Conservation (phyloP, 2,888 invertebrate species). For the Meta bourneti region DNA sequence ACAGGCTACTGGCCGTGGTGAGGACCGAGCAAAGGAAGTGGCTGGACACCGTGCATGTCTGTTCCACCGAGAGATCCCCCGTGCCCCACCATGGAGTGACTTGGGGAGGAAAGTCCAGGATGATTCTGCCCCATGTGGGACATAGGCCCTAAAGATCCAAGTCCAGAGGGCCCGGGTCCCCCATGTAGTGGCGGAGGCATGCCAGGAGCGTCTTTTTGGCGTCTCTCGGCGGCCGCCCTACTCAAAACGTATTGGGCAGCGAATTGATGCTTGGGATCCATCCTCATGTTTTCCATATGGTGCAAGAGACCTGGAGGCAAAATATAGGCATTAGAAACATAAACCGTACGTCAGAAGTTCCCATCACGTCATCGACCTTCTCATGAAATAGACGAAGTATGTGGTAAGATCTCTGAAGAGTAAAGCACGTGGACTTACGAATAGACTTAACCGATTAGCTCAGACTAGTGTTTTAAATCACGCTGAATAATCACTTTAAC, state of each 20-base stretch:
- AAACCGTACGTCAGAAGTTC: not conserved
- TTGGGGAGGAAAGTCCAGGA: slow-evolving; percentile 76
- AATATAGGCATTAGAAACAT: not conserved
- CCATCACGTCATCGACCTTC: no score
- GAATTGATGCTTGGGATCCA: slow-evolving; percentile 97
- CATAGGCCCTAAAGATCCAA: slow-evolving; percentile 76
- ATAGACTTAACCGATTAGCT: no score
- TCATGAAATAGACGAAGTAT: no score
- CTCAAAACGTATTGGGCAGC: slow-evolving; percentile 96
- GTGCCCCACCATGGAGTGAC: slow-evolving; percentile 76
- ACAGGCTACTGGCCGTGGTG: slow-evolving; percentile 76
- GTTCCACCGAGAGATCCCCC: slow-evolving; percentile 74
- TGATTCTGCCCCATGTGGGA: slow-evolving; percentile 76
- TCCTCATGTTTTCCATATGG: slow-evolving; percentile 97
- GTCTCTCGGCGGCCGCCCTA: slow-evolving; percentile 92
- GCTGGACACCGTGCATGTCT: slow-evolving; percentile 77
- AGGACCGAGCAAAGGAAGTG: slow-evolving; percentile 76
- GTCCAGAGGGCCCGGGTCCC: slow-evolving; percentile 77
- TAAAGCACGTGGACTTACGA: no score
- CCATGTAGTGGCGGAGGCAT: slow-evolving; percentile 76
- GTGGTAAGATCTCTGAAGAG: no score
- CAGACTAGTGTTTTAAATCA: no score
- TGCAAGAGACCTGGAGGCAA: slow-evolving; percentile 88
- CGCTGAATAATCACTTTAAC: no score
- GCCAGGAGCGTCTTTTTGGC: slow-evolving; percentile 83